These are phyloP conservation scores for Oxygymnocypris stewartii DNA, from an alignment of 2,113 vertebrate species.

Conservation along the genomic window DNA sequence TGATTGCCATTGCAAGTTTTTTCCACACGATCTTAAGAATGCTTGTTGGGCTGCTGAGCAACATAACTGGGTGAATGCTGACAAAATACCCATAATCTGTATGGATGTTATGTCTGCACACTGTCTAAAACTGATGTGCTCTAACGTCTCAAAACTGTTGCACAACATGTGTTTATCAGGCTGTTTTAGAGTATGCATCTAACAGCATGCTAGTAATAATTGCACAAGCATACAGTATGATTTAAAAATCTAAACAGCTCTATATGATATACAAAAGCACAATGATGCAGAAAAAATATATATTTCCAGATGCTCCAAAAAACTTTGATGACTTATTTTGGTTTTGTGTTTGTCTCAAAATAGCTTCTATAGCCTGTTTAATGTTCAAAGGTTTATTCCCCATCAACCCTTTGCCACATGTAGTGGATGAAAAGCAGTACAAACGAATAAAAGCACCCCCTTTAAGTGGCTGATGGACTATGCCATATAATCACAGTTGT, in stretches of 20 bases:
- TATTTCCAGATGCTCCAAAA: not conserved
- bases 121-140: not conserved
- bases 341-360: not conserved
- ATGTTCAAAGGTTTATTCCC: not conserved
- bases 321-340: not conserved
- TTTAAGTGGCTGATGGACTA: slow-evolving; percentile 1
- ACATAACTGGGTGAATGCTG: slow-evolving; percentile 23
- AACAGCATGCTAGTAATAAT: not conserved
- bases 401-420: not conserved
- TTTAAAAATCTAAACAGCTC: not conserved
- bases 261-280: not conserved
- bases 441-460: not conserved
- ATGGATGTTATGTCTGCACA: not conserved
- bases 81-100: slow-evolving; percentile 19
- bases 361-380: not conserved
- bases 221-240: not conserved
- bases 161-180: slow-evolving; percentile 21
- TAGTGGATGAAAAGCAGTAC: not conserved
- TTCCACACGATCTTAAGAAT: not conserved
- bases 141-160: slow-evolving; percentile 2
- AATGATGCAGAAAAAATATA: not conserved
- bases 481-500: slow-evolving; percentile 15
- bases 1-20: not conserved
- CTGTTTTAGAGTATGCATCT: not conserved
- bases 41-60: slow-evolving; percentile 5